Evolutionary conservation across 2,888 invertebrate genomes (phyloP), one percentile per base, ranked within the genome.

Genomic region (Sarcophaga variegata): DNA sequence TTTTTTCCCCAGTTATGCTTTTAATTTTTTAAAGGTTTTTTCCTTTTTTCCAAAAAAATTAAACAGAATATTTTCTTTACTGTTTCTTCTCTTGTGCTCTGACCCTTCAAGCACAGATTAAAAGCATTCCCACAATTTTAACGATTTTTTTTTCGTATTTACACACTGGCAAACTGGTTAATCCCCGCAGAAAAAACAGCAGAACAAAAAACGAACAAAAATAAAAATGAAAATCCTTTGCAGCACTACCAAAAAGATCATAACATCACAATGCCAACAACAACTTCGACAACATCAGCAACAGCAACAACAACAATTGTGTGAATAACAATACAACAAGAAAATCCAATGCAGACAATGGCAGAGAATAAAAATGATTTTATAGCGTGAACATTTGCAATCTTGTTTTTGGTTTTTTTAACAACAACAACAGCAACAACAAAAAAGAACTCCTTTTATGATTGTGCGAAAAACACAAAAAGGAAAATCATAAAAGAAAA

Each of bases 241-340:
- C 54, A 83, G 67, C 67, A 72, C 62, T 27, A 78, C 69, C 67
- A 54, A 54, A 37, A n/a, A 69, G 79, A 83, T 77, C 77, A 77
- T 47, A 74, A 54, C 59, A 67, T 25, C 10, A 64, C 45, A 69
- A 27, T 66, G 67, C 54, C 59, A 59, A 60, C 69, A 45, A 54
- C 54, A 4, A 14, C 80, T 67, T 54, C 67, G 37, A 60, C 60
- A 45, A 6, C 20, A 78, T 37, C 80, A 81, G 54, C 59, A 59
- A 60, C 69, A 45, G 17, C 54, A 78, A 47, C 45, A 67, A 60
- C 72, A 67, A 72, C 20, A 75, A 17, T 60, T 49, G 20, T 66
- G 12, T 64, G 17, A 60, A 70, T 64, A 59, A 63, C 70, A 59
- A 75, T 45, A 37, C 64, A 27, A 69, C 45, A 81, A 72, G 37